These are phyloP conservation scores for Catocala fraxini DNA, from an alignment of 2,888 invertebrate genomes.

Conservation along the genomic window DNA sequence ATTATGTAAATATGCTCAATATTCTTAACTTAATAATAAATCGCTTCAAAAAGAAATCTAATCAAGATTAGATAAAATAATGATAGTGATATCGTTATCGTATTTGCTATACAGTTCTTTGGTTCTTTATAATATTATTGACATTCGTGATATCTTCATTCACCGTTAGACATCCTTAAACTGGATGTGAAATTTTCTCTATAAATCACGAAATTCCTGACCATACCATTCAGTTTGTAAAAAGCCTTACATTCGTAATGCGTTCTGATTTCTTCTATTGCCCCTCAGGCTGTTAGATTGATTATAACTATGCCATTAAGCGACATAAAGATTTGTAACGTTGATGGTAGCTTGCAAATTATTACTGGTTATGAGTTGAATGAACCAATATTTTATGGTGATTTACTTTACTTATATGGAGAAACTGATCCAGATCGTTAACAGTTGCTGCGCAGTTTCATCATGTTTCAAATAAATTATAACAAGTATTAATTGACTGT, in stretches of 20 bases:
- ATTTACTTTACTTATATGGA: conserved; percentile 10
- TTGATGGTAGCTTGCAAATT: conserved; percentile 40
- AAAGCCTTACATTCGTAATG: conserved; percentile 21
- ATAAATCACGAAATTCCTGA: too few species aligned
- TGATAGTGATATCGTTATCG: too few species aligned
- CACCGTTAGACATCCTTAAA: too few species aligned
- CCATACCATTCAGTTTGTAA: background rate
- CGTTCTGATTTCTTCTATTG: conserved; percentile 36
- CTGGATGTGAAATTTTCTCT: too few species aligned
- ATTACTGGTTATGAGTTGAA: conserved; percentile 27
- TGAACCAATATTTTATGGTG: conserved; percentile 14
- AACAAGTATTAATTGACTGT: conserved; percentile 8
- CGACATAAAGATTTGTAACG: conserved; percentile 39
- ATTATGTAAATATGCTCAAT: too few species aligned
- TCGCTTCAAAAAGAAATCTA: too few species aligned
- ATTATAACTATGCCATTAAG: conserved; percentile 39
- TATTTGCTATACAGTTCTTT: too few species aligned
- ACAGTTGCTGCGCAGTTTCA: conserved; percentile 3
- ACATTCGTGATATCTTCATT: too few species aligned
- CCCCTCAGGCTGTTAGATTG: conserved; percentile 37
- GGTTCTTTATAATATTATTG: too few species aligned
- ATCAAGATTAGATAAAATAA: too few species aligned
- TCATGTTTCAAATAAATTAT: conserved; percentile 11
- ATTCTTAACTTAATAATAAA: too few species aligned
- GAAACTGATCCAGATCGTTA: conserved; percentile 10